Percentiles rank a stretch among this genome's conserved stretches.
phyloP scores from a whole-genome alignment of 2,888 invertebrate genomes.

The Ceriagrion tenellum region DNA sequence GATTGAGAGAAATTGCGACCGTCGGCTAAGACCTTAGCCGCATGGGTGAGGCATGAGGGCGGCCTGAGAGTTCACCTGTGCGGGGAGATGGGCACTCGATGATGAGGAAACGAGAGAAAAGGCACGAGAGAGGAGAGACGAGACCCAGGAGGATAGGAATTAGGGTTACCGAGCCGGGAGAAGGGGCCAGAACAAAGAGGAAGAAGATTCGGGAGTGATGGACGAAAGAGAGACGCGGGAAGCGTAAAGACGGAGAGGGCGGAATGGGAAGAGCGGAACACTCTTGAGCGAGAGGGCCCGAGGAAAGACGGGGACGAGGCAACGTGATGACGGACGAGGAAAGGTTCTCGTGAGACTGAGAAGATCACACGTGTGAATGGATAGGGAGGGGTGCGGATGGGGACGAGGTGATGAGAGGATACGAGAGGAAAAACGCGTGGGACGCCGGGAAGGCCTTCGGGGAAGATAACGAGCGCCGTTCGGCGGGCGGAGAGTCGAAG shows the following conservation, averaged over 20 bases:
- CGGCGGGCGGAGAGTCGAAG: background rate
- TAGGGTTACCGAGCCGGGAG: background rate
- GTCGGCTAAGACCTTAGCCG: background rate
- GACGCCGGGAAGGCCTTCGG: background rate
- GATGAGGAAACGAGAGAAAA: background rate
- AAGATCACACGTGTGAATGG: background rate
- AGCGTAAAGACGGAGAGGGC: background rate
- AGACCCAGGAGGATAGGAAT: background rate
- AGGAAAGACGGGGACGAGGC: background rate
- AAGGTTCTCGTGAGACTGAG: background rate
- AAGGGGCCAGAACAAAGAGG: background rate
- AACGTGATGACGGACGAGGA: background rate
- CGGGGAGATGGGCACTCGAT: background rate
- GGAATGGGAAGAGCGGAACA: too few relatives aligned
- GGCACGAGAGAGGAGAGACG: background rate
- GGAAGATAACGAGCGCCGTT: constrained; percentile 33
- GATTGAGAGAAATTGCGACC: background rate
- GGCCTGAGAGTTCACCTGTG: background rate
- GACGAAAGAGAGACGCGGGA: background rate
- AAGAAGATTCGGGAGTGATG: background rate
- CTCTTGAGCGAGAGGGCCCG: background rate
- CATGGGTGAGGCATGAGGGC: background rate
- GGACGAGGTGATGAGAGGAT: constrained; percentile 38
- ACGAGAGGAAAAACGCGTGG: constrained; percentile 33
- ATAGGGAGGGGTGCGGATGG: background rate